Evolutionary conservation across 2,888 invertebrate genomes (phyloP), one percentile per base, ranked within the genome.

Genomic region (Ecliptopera silaceata): DNA sequence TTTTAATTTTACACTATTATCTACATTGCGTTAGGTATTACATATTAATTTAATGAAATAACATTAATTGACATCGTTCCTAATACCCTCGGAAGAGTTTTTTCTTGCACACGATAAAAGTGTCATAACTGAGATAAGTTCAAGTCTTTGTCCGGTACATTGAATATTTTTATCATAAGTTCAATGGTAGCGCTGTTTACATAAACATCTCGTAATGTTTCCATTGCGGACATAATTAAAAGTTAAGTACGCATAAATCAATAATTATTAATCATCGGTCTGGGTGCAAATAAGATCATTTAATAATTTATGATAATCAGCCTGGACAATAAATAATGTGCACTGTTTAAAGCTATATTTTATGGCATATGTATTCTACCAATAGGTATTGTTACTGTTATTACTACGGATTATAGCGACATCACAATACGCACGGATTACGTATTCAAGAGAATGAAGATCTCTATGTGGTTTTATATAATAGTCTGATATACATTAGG

Each of bases 231-330:
- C 65, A 64, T 76, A 77, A 80, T 80, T 79, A 77, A 81, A 79
- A 74, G 65, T 62, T 74, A 72, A 78, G 71, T 66, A 67, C 66
- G 56, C 61, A 80, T 81, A 77, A 80, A 81, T 79, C 75, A 80
- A 69, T 70, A 60, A 70, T 71, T 67, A 70, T 68, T 68, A 68
- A 70, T 66, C 65, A 61, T 58, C 36, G 48, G 63, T 61, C 61
- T 64, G 59, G 55, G 54, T 65, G 63, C 63, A 72, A 77, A 77
- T 72, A 74, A 67, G 61, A 71, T 69, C 68, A 72, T 72, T 73
- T 68, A 70, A 66, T 74, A 70, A 71, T 69, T 39, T 39, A 64
- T 63, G 50, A 71, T 66, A 72, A 69, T 64, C 59, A 53, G 29
- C 17, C 45, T 18, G 18, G 38, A 44, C 50, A 65, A 71, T 76